Evolutionary conservation across 2,797 vertebrate genomes (phyloP).

Genomic region (Acanthurus tractus): DNA sequence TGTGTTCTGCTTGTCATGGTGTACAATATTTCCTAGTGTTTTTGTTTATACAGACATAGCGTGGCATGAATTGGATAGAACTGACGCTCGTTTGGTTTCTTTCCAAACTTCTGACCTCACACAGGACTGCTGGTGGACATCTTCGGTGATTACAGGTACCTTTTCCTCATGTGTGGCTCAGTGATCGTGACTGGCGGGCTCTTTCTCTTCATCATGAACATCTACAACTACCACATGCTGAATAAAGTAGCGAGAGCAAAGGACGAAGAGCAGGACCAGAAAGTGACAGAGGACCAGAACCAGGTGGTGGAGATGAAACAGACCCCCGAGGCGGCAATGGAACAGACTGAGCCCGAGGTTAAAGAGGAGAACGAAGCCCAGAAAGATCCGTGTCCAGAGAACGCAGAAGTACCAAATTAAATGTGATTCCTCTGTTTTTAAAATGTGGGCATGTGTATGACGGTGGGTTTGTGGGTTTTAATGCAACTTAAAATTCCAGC

Average conservation of each 20-base stretch:
- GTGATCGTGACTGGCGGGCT: conserved; percentile 85
- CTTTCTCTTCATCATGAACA: conserved; percentile 89
- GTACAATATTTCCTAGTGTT: conserved; percentile 1
- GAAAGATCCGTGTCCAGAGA: conserved; percentile 1
- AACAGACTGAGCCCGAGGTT: conserved; percentile 51
- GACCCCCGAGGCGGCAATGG: conserved; percentile 52
- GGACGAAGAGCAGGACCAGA: conserved; percentile 44
- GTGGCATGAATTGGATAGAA: neutral
- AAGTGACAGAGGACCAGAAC: conserved; percentile 59
- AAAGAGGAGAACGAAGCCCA: conserved; percentile 1
- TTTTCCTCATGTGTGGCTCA: conserved; percentile 87
- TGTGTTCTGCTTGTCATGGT: conserved; percentile 4
- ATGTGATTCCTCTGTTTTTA: neutral
- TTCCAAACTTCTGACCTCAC: conserved; percentile 1
- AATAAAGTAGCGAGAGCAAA: conserved; percentile 76
- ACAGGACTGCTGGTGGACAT: conserved; percentile 86
- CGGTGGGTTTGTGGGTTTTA: neutral
- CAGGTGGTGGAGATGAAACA: conserved; percentile 58
- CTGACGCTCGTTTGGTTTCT: neutral
- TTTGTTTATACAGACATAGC: neutral
- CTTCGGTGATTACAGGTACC: conserved; percentile 86
- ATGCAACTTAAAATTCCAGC: neutral
- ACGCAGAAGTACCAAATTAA: neutral
- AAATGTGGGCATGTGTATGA: neutral
- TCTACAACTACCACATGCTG: conserved; percentile 85